These are phyloP conservation scores for Pangasius djambal DNA, from an alignment of 2,797 vertebrate species.

Conservation along the genomic window DNA sequence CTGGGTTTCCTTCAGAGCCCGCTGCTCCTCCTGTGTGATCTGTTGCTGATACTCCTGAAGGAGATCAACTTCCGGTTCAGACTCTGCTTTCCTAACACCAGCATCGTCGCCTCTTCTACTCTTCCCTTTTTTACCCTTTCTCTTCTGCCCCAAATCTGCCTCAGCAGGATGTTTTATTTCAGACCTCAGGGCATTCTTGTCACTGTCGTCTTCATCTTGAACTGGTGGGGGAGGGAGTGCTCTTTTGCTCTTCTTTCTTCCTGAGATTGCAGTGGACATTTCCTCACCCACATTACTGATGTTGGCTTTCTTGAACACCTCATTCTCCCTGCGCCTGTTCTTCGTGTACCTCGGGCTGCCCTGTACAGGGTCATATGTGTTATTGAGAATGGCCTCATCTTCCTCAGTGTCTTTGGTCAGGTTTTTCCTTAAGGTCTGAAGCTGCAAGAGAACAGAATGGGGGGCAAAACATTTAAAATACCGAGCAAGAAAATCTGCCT, in stretches of 20 bases:
- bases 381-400: slow-evolving; percentile 77
- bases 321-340: slow-evolving; percentile 77
- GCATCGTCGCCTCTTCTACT: slow-evolving; percentile 63
- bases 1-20: slow-evolving; percentile 76
- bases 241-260: slow-evolving; percentile 78
- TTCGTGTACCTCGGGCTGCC: slow-evolving; percentile 80
- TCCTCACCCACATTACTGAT: slow-evolving; percentile 69
- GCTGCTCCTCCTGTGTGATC: slow-evolving; percentile 81
- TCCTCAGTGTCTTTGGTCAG: slow-evolving; percentile 77
- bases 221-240: slow-evolving; percentile 64
- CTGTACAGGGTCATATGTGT: slow-evolving; percentile 75
- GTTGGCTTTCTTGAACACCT: slow-evolving; percentile 76
- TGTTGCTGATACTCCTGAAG: slow-evolving; percentile 83
- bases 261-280: slow-evolving; percentile 64
- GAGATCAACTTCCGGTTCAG: slow-evolving; percentile 78
- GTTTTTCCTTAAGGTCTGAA: slow-evolving; percentile 80
- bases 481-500: neutral
- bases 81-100: slow-evolving; percentile 62
- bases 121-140: slow-evolving; percentile 70
- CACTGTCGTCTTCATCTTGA: slow-evolving; percentile 62
- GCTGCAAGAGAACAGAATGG: slow-evolving; percentile 68
- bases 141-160: slow-evolving; percentile 61
- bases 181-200: slow-evolving; percentile 57
- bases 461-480: neutral
- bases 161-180: slow-evolving; percentile 63